Conservation (phyloP, 2,113 vertebrate species). For the Hippolais icterina region DNA sequence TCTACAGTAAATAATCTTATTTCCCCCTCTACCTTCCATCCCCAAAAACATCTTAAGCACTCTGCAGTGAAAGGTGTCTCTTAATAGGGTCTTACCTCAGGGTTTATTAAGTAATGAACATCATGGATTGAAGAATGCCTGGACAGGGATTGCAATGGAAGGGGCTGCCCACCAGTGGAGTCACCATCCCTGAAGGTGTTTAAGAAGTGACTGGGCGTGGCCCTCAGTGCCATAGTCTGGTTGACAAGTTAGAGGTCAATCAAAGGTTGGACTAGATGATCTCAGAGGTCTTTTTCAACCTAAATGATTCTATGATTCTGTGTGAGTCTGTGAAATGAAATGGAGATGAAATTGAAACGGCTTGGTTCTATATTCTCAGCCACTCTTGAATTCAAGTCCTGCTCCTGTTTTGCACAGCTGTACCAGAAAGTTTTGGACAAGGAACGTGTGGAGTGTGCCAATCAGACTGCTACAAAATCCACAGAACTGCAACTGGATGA, state of each 20-base stretch:
- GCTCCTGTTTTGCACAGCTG: not conserved
- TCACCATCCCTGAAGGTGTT: not conserved
- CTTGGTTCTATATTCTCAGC: not conserved
- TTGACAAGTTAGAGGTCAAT: not conserved
- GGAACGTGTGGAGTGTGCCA: not conserved
- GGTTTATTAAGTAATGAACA: not conserved
- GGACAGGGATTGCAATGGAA: not conserved
- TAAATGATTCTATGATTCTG: not conserved
- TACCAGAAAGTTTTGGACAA: slow-evolving; percentile 5
- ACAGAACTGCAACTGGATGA: not conserved
- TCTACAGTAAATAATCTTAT: not conserved
- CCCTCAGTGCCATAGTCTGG: not conserved
- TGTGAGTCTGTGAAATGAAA: not conserved
- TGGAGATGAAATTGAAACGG: not conserved
- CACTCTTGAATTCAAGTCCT: not conserved
- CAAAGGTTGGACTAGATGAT: not conserved
- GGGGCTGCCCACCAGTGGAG: not conserved
- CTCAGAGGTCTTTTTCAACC: not conserved
- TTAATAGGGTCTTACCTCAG: not conserved
- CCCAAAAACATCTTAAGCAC: not conserved
- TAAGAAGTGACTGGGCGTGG: not conserved
- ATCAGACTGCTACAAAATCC: not conserved
- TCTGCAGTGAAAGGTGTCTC: not conserved
- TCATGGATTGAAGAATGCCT: not conserved
- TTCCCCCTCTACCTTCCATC: not conserved